phyloP scores from a whole-genome alignment of 2,797 vertebrate genomes.

The Momotus momota region DNA sequence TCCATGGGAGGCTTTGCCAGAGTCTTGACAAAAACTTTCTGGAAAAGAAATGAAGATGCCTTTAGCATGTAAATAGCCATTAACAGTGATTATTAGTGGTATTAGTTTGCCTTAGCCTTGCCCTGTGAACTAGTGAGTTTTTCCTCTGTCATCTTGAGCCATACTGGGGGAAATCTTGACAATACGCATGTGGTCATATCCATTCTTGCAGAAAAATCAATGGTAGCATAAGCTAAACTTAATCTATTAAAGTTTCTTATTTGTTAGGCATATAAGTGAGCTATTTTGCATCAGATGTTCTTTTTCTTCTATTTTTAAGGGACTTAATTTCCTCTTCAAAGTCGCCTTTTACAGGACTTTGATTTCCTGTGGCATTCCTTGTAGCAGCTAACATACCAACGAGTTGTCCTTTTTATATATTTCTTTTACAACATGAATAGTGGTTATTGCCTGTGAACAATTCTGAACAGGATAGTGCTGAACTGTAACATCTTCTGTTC shows the following conservation, averaged over 20 bases:
- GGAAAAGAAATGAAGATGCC: background rate
- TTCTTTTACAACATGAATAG: background rate
- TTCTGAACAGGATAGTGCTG: background rate
- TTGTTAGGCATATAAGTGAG: background rate
- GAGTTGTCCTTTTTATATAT: background rate
- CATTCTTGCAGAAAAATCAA: background rate
- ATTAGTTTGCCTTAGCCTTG: background rate
- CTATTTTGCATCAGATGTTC: background rate
- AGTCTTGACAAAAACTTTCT: background rate
- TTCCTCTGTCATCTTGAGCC: background rate
- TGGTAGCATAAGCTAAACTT: background rate
- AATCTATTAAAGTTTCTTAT: background rate
- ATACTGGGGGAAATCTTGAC: background rate
- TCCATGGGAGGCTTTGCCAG: background rate
- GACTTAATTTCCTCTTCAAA: background rate
- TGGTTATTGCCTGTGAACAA: background rate
- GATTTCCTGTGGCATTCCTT: background rate
- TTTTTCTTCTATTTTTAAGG: background rate
- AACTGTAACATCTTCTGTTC: background rate
- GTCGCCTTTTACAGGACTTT: background rate
- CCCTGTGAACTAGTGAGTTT: background rate
- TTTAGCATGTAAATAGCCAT: background rate
- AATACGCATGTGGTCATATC: background rate
- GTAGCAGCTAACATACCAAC: background rate
- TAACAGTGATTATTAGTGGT: background rate